Evolutionary conservation across 2,888 invertebrate species (phyloP), one percentile per base, ranked within the genome.

Genomic region (Thecocarcelia acutangulata): DNA sequence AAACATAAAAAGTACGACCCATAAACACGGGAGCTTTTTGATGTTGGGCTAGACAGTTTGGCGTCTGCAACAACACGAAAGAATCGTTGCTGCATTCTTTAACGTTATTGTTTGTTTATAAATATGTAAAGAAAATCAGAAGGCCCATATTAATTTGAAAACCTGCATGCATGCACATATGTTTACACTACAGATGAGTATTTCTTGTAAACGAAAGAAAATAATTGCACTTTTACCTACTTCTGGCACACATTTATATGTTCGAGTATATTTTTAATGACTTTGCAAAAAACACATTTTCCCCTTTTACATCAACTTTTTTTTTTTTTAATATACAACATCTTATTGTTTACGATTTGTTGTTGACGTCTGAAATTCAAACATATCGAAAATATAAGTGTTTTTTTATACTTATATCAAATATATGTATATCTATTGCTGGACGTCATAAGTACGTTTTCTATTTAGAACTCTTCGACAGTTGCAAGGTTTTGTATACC

Each of bases 21-120:
- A 81, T 77, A 77, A 77, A 68, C 77, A 81, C 56, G 42, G 73
- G 50, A 78, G 73, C 81, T 81, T 81, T 81, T 77, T 69, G 63
- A 73, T 73, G 81, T 81, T 78, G 64, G 40, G 63, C 81, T 78
- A 81, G 81, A 81, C 81, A 59, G 73, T 69, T 78, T 81, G 81
- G 81, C 81, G 81, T 69, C 81, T 69, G 42, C 73, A 68, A 17
- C 64, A 68, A 21, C 42, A 50, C 44, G 68, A 42, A 68, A 64
- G 44, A 74, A 78, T 33, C 5, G 33, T 8, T 81, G 69, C 78
- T 74, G 61, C 61, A 63, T 42, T 37, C 28, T 28, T 11, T 4
- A 37, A 13, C 56, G 37, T 40, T 59, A 50, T 52, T 66, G 50
- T 66, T 40, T 64, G 24, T 46, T 64, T 42, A 6, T 56, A 33